Percentiles rank a stretch among this genome's conserved stretches.
phyloP scores from a whole-genome alignment of 2,888 invertebrate genomes.

The Prionchulus punctatus region DNA sequence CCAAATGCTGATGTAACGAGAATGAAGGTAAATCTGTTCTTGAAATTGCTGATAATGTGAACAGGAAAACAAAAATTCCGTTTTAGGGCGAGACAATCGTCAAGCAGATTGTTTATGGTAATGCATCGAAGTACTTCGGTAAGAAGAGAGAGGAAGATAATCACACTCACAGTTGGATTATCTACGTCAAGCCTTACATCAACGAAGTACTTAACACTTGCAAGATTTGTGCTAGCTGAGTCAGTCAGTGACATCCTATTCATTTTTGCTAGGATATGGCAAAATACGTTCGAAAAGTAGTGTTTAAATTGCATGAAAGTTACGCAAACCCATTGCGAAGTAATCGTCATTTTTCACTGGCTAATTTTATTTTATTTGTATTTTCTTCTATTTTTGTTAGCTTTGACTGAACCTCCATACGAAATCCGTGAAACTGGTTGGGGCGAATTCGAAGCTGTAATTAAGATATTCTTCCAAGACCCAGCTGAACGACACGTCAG shows the following conservation, averaged over 20 bases:
- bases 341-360: slow-evolving; percentile 8
- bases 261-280: slow-evolving; percentile 55
- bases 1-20: no score
- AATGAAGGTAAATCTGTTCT: no score
- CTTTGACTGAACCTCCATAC: slow-evolving; percentile 83
- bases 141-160: slow-evolving; percentile 92
- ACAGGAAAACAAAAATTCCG: background rate
- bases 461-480: slow-evolving; percentile 91
- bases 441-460: slow-evolving; percentile 97
- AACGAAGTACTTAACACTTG: slow-evolving; percentile 32
- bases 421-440: slow-evolving; percentile 96
- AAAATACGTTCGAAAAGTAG: slow-evolving; percentile 70
- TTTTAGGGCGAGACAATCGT: slow-evolving; percentile 47
- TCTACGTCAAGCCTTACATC: slow-evolving; percentile 77
- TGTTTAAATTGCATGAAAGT: slow-evolving; percentile 93
- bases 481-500: slow-evolving; percentile 79
- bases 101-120: slow-evolving; percentile 90
- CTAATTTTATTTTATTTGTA: slow-evolving; percentile 2
- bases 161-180: slow-evolving; percentile 97
- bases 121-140: slow-evolving; percentile 82
- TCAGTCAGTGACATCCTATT: background rate
- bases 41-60: no score
- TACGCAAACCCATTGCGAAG: slow-evolving; percentile 75
- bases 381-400: slow-evolving; percentile 31
- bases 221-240: background rate